Conservation (phyloP, 2,888 invertebrate genomes). For the Cryptophagus acutangulus region DNA sequence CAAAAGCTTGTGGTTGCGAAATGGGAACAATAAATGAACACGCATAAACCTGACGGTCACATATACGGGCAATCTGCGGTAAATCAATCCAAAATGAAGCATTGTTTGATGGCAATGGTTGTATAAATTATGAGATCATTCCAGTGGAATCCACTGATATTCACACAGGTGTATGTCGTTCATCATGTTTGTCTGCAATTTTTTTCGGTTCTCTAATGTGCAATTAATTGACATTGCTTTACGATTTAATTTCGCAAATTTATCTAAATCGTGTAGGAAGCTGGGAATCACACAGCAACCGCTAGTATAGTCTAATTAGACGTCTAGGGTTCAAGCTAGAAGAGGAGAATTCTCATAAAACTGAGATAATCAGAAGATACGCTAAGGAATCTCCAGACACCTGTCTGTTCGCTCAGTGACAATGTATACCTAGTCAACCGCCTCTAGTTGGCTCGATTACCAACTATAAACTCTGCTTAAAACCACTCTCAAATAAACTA, state of each 20-base stretch:
- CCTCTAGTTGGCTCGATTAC: slow-evolving; percentile 19
- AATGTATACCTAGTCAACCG: slow-evolving; percentile 20
- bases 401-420: slow-evolving; percentile 27
- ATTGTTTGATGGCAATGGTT: slow-evolving; percentile 42
- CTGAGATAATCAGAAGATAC: slow-evolving; percentile 22
- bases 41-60: no score
- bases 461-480: slow-evolving; percentile 21
- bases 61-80: slow-evolving; percentile 41
- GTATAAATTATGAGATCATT: slow-evolving; percentile 43
- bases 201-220: no score
- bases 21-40: no score
- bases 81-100: slow-evolving; percentile 45
- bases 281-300: no score
- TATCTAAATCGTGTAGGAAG: no score
- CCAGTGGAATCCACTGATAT: slow-evolving; percentile 40
- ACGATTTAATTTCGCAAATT: no score
- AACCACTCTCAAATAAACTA: slow-evolving; percentile 5
- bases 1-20: no score
- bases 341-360: slow-evolving; percentile 21
- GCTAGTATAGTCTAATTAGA: slow-evolving; percentile 27
- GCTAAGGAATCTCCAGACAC: slow-evolving; percentile 23
- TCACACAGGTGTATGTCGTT: slow-evolving; percentile 40
- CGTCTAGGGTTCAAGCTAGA: slow-evolving; percentile 19
- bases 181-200: slow-evolving; percentile 39
- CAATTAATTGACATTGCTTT: slow-evolving; percentile 17